These are phyloP conservation scores for Ctenoplectra terminalis DNA, from an alignment of 1,140 invertebrate genomes.

Conservation along the genomic window DNA sequence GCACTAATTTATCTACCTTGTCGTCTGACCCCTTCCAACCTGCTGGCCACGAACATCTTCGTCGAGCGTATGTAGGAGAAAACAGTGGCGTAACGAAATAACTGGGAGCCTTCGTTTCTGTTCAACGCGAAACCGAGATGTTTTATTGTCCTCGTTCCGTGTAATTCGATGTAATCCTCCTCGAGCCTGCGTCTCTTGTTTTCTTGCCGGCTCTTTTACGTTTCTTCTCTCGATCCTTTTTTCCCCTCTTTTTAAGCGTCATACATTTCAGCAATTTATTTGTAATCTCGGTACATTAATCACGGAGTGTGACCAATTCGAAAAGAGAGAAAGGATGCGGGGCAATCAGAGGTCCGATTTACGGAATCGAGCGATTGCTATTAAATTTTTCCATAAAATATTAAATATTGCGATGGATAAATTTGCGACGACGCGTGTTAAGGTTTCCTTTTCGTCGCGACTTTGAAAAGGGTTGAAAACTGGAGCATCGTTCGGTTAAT, in stretches of 20 bases:
- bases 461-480: too few relatives aligned
- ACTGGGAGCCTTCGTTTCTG: constrained; percentile 47
- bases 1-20: constrained; percentile 79
- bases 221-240: neutral
- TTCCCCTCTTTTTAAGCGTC: neutral
- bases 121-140: constrained; percentile 39
- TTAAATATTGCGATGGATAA: neutral
- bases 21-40: constrained; percentile 69
- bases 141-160: constrained; percentile 24
- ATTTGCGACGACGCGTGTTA: too few relatives aligned
- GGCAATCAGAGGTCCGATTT: neutral
- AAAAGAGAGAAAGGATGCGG: neutral
- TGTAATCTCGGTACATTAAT: constrained; percentile 36
- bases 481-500: too few relatives aligned
- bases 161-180: constrained; percentile 36
- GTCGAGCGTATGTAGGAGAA: constrained; percentile 40
- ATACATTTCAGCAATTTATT: constrained; percentile 27
- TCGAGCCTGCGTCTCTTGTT: constrained; percentile 17
- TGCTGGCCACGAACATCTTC: constrained; percentile 4
- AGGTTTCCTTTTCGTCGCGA: too few relatives aligned
- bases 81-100: constrained; percentile 58
- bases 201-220: constrained; percentile 3
- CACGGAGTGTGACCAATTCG: constrained; percentile 10
- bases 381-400: neutral
- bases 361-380: neutral